A percentile compares a stretch with the other conserved stretches of the same genome.
phyloP scores from a whole-genome alignment of 64 coral and sea anemone species.

The Stichodactyla helianthus region DNA sequence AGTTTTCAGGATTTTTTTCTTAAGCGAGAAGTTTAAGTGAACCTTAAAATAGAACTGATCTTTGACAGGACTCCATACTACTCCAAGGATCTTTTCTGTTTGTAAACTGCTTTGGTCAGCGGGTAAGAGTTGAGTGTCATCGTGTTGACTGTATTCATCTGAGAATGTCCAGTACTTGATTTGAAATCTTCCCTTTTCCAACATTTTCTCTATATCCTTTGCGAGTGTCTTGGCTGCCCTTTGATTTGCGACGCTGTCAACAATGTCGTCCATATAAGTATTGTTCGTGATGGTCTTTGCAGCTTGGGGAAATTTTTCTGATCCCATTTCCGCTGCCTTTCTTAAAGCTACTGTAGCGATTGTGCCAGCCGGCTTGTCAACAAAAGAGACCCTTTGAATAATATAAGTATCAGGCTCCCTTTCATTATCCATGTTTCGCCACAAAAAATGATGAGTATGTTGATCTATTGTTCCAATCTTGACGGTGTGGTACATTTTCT shows the following conservation, averaged over 20 bases:
- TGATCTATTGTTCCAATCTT: neutral
- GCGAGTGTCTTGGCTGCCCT: neutral
- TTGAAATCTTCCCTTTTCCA: neutral
- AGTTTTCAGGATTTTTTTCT: neutral
- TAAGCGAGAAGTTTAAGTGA: constrained; percentile 8
- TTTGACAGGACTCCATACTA: constrained; percentile 23
- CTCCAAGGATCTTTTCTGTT: constrained; percentile 29
- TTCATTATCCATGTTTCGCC: constrained; percentile 26
- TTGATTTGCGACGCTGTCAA: neutral
- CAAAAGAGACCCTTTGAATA: constrained; percentile 46
- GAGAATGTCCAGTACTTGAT: constrained; percentile 32
- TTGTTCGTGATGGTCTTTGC: neutral
- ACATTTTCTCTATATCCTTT: neutral
- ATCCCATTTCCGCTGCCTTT: constrained; percentile 27
- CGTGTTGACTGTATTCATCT: neutral
- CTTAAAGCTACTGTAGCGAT: constrained; percentile 36
- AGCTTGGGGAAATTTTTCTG: constrained; percentile 4
- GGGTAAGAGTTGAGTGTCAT: neutral
- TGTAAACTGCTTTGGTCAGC: neutral
- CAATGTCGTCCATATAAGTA: neutral
- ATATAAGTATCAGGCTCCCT: constrained; percentile 29
- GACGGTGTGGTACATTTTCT: constrained; percentile 10
- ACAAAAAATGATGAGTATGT: constrained; percentile 12
- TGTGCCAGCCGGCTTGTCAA: constrained; percentile 30
- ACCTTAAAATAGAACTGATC: constrained; percentile 27